Percentiles rank a stretch among this genome's conserved stretches.
Conservation (phyloP, 2,113 vertebrate genomes). For the Etheostoma spectabile region DNA sequence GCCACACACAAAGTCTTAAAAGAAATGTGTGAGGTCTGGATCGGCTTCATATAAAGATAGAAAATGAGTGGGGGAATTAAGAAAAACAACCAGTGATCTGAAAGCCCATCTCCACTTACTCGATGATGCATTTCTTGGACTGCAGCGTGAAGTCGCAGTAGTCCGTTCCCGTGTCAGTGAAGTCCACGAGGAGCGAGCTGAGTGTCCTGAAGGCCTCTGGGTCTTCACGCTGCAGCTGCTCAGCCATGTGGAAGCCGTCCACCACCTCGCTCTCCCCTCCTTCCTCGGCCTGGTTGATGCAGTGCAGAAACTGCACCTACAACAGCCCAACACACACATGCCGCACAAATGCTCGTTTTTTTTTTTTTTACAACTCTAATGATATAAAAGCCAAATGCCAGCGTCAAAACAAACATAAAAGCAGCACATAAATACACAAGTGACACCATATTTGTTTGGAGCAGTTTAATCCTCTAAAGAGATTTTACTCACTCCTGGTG, state of each 20-base stretch:
- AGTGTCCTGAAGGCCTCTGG: conserved; percentile 89
- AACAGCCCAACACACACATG: conserved; percentile 20
- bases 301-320: conserved; percentile 95
- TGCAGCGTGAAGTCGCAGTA: conserved; percentile 95
- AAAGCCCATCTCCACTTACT: conserved; percentile 83
- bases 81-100: background rate
- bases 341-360: conserved; percentile 13
- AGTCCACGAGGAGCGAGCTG: conserved; percentile 88
- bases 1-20: background rate
- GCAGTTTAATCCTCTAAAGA: background rate
- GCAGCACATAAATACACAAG: background rate
- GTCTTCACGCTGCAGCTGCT: conserved; percentile 86
- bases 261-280: conserved; percentile 92
- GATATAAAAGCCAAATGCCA: background rate
- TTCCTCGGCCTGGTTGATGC: conserved; percentile 88
- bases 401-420: conserved; percentile 8
- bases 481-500: conserved; percentile 91
- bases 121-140: conserved; percentile 92
- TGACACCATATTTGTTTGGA: background rate
- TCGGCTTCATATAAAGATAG: background rate
- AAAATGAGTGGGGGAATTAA: background rate
- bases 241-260: conserved; percentile 90
- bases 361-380: background rate
- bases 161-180: conserved; percentile 90
- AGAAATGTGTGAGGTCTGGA: background rate